Base-by-base conservation (phyloP, 2,797 vertebrate species). In the Cirrhinus molitorella region DNA sequence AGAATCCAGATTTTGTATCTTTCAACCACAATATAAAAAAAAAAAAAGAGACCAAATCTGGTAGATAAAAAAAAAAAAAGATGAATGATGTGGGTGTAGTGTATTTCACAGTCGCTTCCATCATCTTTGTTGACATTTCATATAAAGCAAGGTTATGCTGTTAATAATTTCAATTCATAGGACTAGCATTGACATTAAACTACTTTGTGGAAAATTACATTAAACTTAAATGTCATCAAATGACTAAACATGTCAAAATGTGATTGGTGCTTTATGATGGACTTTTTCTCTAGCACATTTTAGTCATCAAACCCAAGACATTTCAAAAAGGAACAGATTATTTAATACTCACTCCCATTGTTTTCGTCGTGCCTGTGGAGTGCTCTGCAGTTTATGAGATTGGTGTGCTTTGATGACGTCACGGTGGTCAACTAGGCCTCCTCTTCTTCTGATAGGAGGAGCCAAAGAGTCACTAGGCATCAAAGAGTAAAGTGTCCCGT, bases 321-420 rank as follows among this genome's bases (percentile, higher is more conserved):
- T 23, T 51, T 31, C 0, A 49, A 31, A 51, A 51, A 7, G 10
- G 21, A 19, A 53, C 28, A 37, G 0, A 45, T 43, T 25, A 45
- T 45, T 83, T 43, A 67, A 70, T 91, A 97, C 96, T 97, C 89
- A 97, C 96, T 97, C 96, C 96, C 96, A 97, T 34, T 96, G 94
- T 74, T 96, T 97, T 88, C 96, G 94, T 70, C 89, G 88, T 85
- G 96, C 96, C 92, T 96, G 95, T 0, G 96, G 95, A 0, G 96
- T 97, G 93, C 95, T 97, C 88, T 95, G 95, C 85, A 93, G 88
- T 89, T 97, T 97, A 91, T 97, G 96, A 0, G 95, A 95, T 91
- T 97, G 95, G 89, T 97, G 96, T 6, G 96, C 96, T 91, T 94
- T 87, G 92, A 97, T 96, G 91, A 96, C 91, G 71, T 97, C 96